Percentiles rank a stretch among this genome's conserved stretches.
Evolutionary conservation across 2,797 vertebrate genomes (phyloP).

Genomic region (Sternarchorhynchus goeldii): DNA sequence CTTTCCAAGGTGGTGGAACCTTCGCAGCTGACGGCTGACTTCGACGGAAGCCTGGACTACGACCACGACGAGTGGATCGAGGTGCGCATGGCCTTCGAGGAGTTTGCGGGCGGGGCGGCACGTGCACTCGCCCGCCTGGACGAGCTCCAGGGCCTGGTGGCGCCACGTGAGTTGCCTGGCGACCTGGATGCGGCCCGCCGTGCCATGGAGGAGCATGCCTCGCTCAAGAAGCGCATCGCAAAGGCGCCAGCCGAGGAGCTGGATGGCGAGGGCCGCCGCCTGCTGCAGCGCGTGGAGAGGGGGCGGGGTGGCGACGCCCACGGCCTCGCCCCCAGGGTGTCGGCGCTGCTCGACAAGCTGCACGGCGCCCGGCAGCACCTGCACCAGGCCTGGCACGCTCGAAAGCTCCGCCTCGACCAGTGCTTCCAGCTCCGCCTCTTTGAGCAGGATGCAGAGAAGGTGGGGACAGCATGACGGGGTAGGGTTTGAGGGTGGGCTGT

Average conservation of each 20-base stretch:
- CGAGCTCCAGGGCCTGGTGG: constrained; percentile 93
- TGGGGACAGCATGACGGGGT: constrained; percentile 58
- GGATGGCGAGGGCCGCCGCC: constrained; percentile 90
- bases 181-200: constrained; percentile 92
- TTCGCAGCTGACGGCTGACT: constrained; percentile 95
- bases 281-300: constrained; percentile 91
- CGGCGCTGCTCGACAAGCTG: constrained; percentile 90
- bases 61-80: constrained; percentile 99
- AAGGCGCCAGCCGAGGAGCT: constrained; percentile 95
- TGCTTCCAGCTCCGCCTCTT: constrained; percentile 96
- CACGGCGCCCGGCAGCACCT: constrained; percentile 92
- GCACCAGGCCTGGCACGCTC: constrained; percentile 96
- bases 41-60: constrained; percentile 95
- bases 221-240: constrained; percentile 91
- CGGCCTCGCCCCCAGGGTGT: constrained; percentile 90
- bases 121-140: constrained; percentile 90
- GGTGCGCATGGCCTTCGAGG: constrained; percentile 90
- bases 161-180: constrained; percentile 92
- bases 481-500: not conserved
- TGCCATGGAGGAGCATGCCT: constrained; percentile 94
- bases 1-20: constrained; percentile 97
- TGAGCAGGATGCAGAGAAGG: constrained; percentile 97
- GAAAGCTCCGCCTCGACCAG: constrained; percentile 90
- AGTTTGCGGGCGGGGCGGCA: constrained; percentile 90
- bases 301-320: constrained; percentile 81